Conservation (phyloP, 2,113 vertebrate genomes). For the Melanerpes aurifrons region DNA sequence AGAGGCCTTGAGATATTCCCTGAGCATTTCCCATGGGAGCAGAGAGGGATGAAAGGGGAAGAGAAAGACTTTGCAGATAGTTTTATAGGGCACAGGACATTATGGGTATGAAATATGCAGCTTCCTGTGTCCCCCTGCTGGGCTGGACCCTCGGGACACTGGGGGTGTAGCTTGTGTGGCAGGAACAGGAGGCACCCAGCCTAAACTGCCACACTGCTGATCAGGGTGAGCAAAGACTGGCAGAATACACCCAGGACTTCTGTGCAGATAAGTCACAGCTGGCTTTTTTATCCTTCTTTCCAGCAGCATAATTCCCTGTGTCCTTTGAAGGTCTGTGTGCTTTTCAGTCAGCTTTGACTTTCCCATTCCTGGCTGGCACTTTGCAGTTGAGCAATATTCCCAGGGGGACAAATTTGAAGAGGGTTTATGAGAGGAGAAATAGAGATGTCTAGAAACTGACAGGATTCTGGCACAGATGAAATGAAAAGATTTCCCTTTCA, state of each 20-base stretch:
- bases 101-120: no score
- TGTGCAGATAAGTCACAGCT: background rate
- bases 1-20: no score
- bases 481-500: constrained; percentile 41
- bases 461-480: constrained; percentile 32
- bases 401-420: constrained; percentile 18
- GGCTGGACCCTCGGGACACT: no score
- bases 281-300: background rate
- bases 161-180: no score
- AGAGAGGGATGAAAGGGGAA: no score
- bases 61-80: no score
- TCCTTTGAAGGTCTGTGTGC: constrained; percentile 12
- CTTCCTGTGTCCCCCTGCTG: no score
- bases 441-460: constrained; percentile 58
- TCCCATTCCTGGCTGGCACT: background rate
- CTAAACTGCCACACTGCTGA: background rate
- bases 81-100: no score
- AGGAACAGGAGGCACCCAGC: no score
- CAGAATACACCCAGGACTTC: background rate
- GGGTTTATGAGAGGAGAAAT: constrained; percentile 24
- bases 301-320: background rate
- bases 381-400: constrained; percentile 14
- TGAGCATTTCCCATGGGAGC: no score
- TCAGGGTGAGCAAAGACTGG: background rate
- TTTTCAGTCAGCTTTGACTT: constrained; percentile 25